phyloP scores from a whole-genome alignment of 1,140 invertebrate species.

The Heliconius hermathena region DNA sequence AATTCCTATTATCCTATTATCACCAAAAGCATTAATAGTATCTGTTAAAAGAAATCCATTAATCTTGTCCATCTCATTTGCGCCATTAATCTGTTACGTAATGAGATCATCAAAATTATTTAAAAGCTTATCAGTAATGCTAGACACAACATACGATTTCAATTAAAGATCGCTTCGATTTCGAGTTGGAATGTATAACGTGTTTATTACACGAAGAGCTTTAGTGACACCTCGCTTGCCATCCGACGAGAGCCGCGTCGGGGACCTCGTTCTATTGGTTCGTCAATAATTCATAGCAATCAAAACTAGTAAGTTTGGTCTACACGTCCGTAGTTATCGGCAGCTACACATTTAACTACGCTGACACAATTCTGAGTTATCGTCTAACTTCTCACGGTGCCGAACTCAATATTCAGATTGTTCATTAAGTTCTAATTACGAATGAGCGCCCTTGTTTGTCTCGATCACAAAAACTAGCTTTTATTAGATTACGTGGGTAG shows the following conservation, averaged over 20 bases:
- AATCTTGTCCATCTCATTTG: constrained; percentile 49
- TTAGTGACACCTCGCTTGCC: constrained; percentile 41
- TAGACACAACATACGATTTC: constrained; percentile 77
- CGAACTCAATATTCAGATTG: constrained; percentile 76
- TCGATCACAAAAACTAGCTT: constrained; percentile 77
- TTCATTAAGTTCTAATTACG: constrained; percentile 81
- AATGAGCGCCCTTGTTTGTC: constrained; percentile 80
- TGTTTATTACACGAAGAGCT: constrained; percentile 57
- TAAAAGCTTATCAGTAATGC: constrained; percentile 66
- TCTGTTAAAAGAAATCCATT: constrained; percentile 17
- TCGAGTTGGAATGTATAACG: constrained; percentile 66
- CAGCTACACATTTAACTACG: constrained; percentile 80
- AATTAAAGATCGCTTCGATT: constrained; percentile 75
- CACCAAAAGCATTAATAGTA: constrained; percentile 9
- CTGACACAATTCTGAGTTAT: constrained; percentile 80
- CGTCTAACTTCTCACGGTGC: constrained; percentile 77
- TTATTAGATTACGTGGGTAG: constrained; percentile 81
- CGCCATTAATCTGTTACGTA: constrained; percentile 55
- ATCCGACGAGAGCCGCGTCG: constrained; percentile 32
- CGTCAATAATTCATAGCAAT: constrained; percentile 65
- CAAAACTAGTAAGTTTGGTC: constrained; percentile 70
- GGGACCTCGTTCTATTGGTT: constrained; percentile 55
- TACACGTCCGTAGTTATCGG: constrained; percentile 72
- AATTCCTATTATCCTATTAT: not conserved
- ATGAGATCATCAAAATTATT: constrained; percentile 56